Percentiles rank a stretch among this genome's conserved stretches.
phyloP scores from a whole-genome alignment of 1,140 invertebrate genomes.

The Megalopta genalis region DNA sequence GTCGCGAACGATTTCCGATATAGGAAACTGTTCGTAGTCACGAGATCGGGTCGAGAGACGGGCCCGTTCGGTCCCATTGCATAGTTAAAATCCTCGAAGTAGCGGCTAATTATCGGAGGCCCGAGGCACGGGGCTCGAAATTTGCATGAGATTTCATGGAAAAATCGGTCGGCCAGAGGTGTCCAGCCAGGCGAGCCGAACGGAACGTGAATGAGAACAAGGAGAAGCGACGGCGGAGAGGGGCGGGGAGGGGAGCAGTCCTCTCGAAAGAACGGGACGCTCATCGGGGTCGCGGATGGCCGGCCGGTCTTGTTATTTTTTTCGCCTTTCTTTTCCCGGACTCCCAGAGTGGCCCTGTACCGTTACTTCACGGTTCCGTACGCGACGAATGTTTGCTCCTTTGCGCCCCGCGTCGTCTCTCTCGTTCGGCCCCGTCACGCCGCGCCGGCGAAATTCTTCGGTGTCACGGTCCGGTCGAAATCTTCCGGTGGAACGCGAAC shows the following conservation, averaged over 20 bases:
- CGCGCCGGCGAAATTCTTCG: conserved; percentile 17
- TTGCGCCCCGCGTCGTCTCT: not conserved
- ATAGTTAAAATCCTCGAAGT: not conserved
- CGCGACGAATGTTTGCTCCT: conserved; percentile 32
- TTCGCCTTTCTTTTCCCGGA: conserved; percentile 1
- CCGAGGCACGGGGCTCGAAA: not conserved
- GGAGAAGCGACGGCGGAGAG: not conserved
- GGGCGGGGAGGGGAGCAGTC: not conserved
- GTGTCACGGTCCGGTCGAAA: conserved; percentile 27
- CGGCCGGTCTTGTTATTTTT: conserved; percentile 28
- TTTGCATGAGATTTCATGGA: conserved; percentile 5
- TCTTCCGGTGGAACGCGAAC: not conserved
- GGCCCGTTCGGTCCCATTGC: not conserved
- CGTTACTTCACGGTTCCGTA: conserved; percentile 54
- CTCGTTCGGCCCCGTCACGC: not conserved
- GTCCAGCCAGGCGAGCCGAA: not conserved
- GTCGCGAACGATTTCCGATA: not conserved
- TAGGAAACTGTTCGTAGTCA: not conserved
- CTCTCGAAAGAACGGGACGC: conserved; percentile 32
- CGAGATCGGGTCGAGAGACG: not conserved
- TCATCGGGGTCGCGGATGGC: conserved; percentile 37
- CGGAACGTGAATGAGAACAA: conserved; percentile 27
- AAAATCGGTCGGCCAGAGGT: not conserved
- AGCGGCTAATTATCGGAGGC: not conserved
- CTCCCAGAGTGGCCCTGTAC: conserved; percentile 42